Base-by-base conservation (phyloP, 2,113 vertebrate genomes). In the Astur gentilis region DNA sequence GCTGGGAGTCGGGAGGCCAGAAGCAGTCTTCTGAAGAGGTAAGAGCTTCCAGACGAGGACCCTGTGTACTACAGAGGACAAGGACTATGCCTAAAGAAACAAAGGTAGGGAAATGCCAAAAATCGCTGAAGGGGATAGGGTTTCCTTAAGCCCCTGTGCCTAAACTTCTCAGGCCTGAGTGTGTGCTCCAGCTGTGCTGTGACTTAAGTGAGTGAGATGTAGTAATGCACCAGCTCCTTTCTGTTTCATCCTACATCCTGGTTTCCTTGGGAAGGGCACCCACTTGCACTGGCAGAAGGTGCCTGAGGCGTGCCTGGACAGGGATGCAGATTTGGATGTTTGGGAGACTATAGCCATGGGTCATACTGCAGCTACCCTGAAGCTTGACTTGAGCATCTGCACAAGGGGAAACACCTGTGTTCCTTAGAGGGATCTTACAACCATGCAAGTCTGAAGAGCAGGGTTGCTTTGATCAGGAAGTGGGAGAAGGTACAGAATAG, bases 371-470 rank as follows among this genome's bases (percentile, higher is more conserved):
- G n/a, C 47, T 57, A 0, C n/a, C 27, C 76, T 57, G 49, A 32
- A 76, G 73, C 18, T 60, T n/a, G 61, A 7, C 42, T 10, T 31
- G n/a, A 75, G n/a, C 47, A 34, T 62, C 31, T 55, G 4, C 29
- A 7, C 5, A 12, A 31, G 32, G 45, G 31, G 13, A 62, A 75
- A 7, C 1, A 0, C 2, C 1, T 7, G 14, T 26, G 36, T 81
- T 78, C 27, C 21, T 73, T 47, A 6, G 16, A 7, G 77, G 42
- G 10, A 20, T 54, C 45, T 29, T 16, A 3, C 13, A 60, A 38
- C 29, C 1, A 0, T 14, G 38, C 13, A 7, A 3, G 34, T 17
- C 49, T 17, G 83, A 11, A 18, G 66, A 83, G 44, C 62, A 49
- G 73, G 7, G 44, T 61, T 31, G 73, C 73, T 83, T 47, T 60